phyloP scores from a whole-genome alignment of 2,888 invertebrate genomes.

The Polyploca ridens region DNA sequence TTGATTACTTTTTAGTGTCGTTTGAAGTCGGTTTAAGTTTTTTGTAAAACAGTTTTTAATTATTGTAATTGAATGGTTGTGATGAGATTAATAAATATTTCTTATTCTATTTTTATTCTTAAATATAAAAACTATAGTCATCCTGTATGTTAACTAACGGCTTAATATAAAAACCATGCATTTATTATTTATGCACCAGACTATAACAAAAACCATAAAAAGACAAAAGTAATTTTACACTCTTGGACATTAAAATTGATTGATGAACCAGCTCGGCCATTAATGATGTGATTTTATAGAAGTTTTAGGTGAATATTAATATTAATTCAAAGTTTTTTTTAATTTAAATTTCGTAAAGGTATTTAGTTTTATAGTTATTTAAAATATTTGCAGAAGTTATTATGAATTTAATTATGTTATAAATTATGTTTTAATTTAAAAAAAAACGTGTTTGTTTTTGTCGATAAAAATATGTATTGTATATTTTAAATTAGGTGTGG shows the following conservation, averaged over 20 bases:
- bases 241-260: constrained; percentile 4
- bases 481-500: constrained; percentile 1
- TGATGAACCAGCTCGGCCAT: not conserved
- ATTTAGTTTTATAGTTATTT: not conserved
- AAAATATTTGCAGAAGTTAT: not conserved
- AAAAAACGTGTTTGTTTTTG: not conserved
- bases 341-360: not conserved
- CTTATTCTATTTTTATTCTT: no score
- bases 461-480: not conserved
- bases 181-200: not conserved
- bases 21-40: no score
- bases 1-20: no score
- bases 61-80: no score
- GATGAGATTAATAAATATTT: no score
- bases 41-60: no score
- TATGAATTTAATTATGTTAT: not conserved
- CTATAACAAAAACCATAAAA: constrained; percentile 7
- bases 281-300: constrained; percentile 14
- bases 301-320: constrained; percentile 8
- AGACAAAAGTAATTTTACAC: constrained; percentile 13
- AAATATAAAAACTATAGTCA: not conserved
- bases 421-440: constrained; percentile 1
- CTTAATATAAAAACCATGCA: constrained; percentile 1
- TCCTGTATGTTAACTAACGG: not conserved
- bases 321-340: constrained; percentile 10